Conservation (phyloP, 1,140 invertebrate species). For the Cyclargus thomasi region DNA sequence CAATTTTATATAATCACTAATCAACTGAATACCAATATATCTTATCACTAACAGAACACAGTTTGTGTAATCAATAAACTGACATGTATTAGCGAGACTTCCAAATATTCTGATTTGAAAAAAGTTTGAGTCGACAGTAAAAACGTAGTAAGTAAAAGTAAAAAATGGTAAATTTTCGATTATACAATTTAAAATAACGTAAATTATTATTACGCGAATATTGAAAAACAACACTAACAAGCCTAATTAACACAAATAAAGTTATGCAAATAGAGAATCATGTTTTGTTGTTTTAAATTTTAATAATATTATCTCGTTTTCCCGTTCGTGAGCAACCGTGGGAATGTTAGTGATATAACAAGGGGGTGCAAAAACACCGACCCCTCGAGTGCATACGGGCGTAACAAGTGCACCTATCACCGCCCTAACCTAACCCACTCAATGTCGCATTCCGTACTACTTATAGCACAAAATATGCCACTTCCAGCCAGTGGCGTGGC, state of each 20-base stretch:
- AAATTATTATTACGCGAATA: no score
- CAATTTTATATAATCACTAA: no score
- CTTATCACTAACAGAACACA: no score
- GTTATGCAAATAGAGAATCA: background rate
- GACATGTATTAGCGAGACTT: no score
- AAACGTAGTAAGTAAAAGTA: no score
- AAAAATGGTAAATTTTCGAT: no score
- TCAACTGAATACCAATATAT: no score
- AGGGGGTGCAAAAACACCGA: conserved; percentile 64
- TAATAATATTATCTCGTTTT: conserved; percentile 1
- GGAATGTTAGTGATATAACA: conserved; percentile 53
- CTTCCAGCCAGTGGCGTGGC: background rate
- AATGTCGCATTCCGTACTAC: background rate
- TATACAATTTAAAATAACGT: no score
- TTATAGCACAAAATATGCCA: background rate
- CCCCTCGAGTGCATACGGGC: conserved; percentile 68
- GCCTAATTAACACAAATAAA: background rate
- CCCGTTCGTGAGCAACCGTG: conserved; percentile 36
- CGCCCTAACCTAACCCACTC: conserved; percentile 21
- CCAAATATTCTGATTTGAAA: no score
- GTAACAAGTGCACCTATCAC: conserved; percentile 48
- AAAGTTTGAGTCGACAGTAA: no score
- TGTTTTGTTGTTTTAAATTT: conserved; percentile 8
- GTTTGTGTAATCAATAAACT: no score
- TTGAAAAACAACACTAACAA: background rate